Evolutionary conservation across 2,797 vertebrate species (phyloP).

Genomic region (Anguilla pacifica): DNA sequence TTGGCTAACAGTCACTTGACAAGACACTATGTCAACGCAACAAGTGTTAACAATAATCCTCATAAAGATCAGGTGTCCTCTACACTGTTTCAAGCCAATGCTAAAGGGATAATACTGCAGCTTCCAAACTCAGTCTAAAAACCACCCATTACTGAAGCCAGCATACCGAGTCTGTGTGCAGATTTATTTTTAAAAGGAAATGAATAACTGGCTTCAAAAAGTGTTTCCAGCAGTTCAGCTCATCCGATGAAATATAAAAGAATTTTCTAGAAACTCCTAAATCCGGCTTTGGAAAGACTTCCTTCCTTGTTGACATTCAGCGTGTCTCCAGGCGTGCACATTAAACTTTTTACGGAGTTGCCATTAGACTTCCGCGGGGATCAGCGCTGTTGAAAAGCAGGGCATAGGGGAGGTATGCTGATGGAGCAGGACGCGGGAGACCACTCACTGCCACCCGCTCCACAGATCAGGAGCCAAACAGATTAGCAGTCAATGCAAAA

Average conservation of each 20-base stretch:
- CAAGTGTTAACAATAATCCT: background rate
- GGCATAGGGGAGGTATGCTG: background rate
- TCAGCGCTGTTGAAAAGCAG: constrained; percentile 9
- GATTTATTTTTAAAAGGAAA: background rate
- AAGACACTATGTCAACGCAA: background rate
- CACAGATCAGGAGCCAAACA: background rate
- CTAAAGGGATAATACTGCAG: background rate
- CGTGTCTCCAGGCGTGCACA: constrained; percentile 9
- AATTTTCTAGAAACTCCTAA: background rate
- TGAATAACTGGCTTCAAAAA: background rate
- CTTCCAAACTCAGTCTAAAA: too few relatives aligned
- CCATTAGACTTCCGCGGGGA: constrained; percentile 18
- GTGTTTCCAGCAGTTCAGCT: constrained; percentile 13
- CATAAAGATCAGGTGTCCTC: background rate
- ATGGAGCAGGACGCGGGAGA: constrained; percentile 12
- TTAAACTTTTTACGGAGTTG: constrained; percentile 27
- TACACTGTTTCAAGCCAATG: background rate
- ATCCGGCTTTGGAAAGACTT: constrained; percentile 28
- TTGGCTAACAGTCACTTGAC: background rate
- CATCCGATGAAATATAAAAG: constrained; percentile 19
- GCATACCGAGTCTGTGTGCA: background rate
- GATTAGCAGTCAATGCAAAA: constrained; percentile 3
- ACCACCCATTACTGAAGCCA: background rate
- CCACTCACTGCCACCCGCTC: background rate
- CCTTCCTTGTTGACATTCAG: constrained; percentile 4